Evolutionary conservation across 2,888 invertebrate genomes (phyloP), one percentile per base, ranked within the genome.

Genomic region (Pachliopta kotzebuea): DNA sequence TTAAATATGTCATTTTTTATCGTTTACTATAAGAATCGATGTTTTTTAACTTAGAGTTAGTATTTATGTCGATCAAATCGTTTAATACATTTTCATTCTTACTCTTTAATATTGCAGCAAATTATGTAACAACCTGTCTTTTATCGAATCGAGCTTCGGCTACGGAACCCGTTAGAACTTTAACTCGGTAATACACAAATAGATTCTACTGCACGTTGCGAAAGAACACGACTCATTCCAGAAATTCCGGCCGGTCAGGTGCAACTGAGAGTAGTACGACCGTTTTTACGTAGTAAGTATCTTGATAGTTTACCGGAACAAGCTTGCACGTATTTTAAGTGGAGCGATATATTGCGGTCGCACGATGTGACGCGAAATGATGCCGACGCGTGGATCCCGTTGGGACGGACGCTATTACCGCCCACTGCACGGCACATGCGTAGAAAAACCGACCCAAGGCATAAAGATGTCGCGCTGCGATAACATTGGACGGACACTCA

Each of bases 271-370:
- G 58, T n/a, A n/a, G n/a, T 55, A 52, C 56, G 56, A 21, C 45
- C 17, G 53, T 56, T 84, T 84, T 83, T 84, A 77, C 79, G 74
- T 74, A 75, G 72, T 73, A 68, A 70, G 74, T 77, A 78, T 83
- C 76, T 72, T 78, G 75, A 81, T 81, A 80, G 81, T 83, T 85
- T 84, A 86, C 85, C 86, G 87, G 86, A 89, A 88, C 87, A 83
- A 84, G 82, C 80, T 83, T 79, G 84, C 86, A 85, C 84, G 83
- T 87, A 86, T 80, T 86, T 84, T 83, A 88, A 88, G 86, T 90
- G 80, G 88, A 86, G 86, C 89, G 83, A 88, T 88, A 84, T 86
- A 88, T 88, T 84, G 86, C 88, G 88, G 87, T 83, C 87, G 81
- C 83, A 82, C 84, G 87, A 86, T 88, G 87, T 86, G 88, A 87